phyloP scores from a whole-genome alignment of 2,888 invertebrate species.

The Entomobrya proxima region DNA sequence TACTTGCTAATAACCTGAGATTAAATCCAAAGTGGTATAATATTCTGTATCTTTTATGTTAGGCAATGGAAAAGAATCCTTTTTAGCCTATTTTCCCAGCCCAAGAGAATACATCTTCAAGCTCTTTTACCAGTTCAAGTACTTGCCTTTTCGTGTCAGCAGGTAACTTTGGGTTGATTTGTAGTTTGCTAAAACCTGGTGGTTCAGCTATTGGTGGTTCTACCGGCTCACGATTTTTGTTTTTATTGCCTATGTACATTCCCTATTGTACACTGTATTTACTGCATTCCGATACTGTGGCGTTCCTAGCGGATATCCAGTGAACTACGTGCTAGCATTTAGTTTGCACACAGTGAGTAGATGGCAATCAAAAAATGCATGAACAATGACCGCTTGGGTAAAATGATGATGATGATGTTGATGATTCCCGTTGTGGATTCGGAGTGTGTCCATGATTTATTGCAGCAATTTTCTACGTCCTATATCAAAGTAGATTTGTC shows the following conservation, averaged over 20 bases:
- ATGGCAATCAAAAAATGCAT: no score
- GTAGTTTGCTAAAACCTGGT: background rate
- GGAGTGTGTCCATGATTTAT: no score
- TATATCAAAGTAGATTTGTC: no score
- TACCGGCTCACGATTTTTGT: background rate
- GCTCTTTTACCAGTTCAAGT: background rate
- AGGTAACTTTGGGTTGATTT: constrained; percentile 7
- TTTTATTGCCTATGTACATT: background rate
- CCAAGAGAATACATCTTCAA: constrained; percentile 16
- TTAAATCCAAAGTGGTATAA: constrained; percentile 71
- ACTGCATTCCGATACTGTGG: no score
- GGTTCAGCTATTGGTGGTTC: background rate
- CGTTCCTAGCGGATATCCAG: no score
- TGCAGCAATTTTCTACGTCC: no score
- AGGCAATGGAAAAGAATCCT: constrained; percentile 49
- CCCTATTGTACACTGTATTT: no score
- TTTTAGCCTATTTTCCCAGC: background rate
- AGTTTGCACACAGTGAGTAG: no score
- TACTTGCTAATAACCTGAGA: constrained; percentile 74
- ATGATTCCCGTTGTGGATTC: no score
- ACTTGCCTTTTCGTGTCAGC: background rate
- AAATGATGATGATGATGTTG: no score
- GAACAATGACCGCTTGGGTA: no score
- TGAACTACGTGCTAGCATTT: no score
- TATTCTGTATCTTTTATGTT: constrained; percentile 69